Evolutionary conservation across 2,113 vertebrate genomes (phyloP), one percentile per base, ranked within the genome.

Genomic region (Motacilla tschutschensis): DNA sequence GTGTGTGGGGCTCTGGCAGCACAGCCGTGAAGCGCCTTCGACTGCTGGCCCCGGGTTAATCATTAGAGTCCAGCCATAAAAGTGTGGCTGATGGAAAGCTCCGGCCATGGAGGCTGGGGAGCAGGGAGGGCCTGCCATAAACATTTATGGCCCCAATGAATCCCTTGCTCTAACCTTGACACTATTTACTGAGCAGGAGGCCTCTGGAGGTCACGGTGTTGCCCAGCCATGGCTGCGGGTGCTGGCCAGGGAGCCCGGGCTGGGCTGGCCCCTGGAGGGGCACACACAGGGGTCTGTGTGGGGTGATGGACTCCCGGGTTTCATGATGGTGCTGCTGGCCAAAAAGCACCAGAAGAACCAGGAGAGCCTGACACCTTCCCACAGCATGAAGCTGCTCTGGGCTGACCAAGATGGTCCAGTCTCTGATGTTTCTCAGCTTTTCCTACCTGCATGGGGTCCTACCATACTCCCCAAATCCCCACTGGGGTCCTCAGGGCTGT

Each of bases 31-130:
- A 54, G 65, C 38, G 13, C 60, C 89, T 71, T 28, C 4, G 0
- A 16, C 88, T 21, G 17, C 91, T 78, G 54, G 82, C 43, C 69
- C 54, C 0, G 5, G 83, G 96, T 97, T 97, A 97, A 97, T 97
- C 67, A 97, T 97, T 97, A 96, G 86, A 94, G 79, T 21, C n/a
- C 8, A 0, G 67, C 75, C 94, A 96, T 97, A 96, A 97, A 97
- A 82, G 76, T 17, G 8, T 89, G 78, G 89, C 94, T 96, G 96
- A 97, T 96, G 97, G 97, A 97, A 97, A 97, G 94, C 96, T 95
- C 95, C 91, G 83, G 88, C 96, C 19, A 83, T 77, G 83, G 80
- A 24, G 84, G 79, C 84, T 79, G 79, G 57, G 79, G 79, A 79
- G 78, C 6, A 1, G 63, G 64, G 58, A 89, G 92, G 90, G 88